Conservation (phyloP, 2,888 invertebrate genomes). For the Alloplasta piceator region DNA sequence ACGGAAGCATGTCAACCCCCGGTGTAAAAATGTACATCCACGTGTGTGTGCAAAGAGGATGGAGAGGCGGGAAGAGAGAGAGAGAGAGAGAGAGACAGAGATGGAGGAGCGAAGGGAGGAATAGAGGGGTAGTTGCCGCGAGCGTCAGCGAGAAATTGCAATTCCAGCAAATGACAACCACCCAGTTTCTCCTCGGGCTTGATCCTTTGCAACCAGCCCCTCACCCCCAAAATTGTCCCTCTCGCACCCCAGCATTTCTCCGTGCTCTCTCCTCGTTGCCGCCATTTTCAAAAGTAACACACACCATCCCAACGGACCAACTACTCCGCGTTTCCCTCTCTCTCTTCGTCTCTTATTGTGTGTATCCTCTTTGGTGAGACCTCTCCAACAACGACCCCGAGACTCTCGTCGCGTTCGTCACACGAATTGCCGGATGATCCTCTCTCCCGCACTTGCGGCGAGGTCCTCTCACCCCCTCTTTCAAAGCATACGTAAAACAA, state of each 20-base stretch:
- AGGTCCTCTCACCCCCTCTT: background rate
- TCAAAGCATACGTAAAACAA: background rate
- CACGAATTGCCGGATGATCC: conserved; percentile 43
- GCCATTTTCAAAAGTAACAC: conserved; percentile 24
- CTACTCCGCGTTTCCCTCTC: conserved; percentile 33
- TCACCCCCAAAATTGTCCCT: conserved; percentile 1
- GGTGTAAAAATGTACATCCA: background rate
- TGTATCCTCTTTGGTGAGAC: too few relatives aligned
- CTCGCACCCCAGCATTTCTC: conserved; percentile 25
- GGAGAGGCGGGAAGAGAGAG: background rate
- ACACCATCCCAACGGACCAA: conserved; percentile 48
- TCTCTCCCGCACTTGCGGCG: conserved; percentile 35
- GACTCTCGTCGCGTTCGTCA: conserved; percentile 51
- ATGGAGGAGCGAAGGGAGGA: background rate
- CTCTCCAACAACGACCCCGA: conserved; percentile 26
- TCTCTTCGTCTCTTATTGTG: conserved; percentile 1
- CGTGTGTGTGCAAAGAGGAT: background rate
- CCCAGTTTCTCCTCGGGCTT: conserved; percentile 53
- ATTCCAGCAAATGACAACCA: conserved; percentile 78
- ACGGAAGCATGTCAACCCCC: conserved; percentile 8
- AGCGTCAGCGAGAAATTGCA: conserved; percentile 79
- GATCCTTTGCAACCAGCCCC: conserved; percentile 55
- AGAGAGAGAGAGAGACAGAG: background rate
- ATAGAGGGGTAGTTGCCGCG: conserved; percentile 56
- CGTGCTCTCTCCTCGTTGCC: conserved; percentile 39